Evolutionary conservation across 2,113 vertebrate genomes (phyloP), one percentile per base, ranked within the genome.

Genomic region (Antigone vipio): DNA sequence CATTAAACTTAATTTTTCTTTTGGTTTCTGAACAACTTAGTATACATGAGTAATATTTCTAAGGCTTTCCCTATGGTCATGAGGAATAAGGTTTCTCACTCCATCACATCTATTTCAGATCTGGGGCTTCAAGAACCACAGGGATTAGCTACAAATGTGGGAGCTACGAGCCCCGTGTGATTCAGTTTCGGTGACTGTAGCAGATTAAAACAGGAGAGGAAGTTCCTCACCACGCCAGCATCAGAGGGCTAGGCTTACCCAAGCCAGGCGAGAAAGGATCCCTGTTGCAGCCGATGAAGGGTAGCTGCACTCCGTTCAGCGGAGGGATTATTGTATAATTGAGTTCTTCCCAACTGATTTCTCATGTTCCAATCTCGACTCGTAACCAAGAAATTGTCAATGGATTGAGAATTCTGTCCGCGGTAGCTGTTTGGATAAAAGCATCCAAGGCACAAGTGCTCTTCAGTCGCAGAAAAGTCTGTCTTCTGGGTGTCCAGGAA

Each of bases 101-200:
- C 9, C 13, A n/a, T 58, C 18, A 15, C 9, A 15, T 23, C 9
- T 49, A 29, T 60, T 82, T 80, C 59, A 67, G 30, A 49, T 40
- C 26, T 71, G 44, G 6, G 38, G 15, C 52, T 83, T 80, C 11
- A 10, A 90, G 63, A 66, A 34, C 15, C 59, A 6, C n/a, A 81
- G 42, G 59, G 29, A 34, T 92, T 83, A 58, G 16, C 59, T 77
- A 59, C 59, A 71, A 50, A 29, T 15, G 21, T 40, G 44, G 44
- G 52, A 49, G 5, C 42, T 86, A 77, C 9, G 50, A 74, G 29
- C 38, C 59, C 38, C 38, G 7, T n/a, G 9, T 71, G 59, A 66
- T 58, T 56, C 59, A 27, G 5, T n/a, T 88, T 53, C 0, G 0
- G 7, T 30, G 55, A 35, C 4, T 69, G n/a, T 27, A 34, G 22